These are phyloP conservation scores for Chymomyza procnemis DNA, from an alignment of 2,888 invertebrate species.

Conservation along the genomic window DNA sequence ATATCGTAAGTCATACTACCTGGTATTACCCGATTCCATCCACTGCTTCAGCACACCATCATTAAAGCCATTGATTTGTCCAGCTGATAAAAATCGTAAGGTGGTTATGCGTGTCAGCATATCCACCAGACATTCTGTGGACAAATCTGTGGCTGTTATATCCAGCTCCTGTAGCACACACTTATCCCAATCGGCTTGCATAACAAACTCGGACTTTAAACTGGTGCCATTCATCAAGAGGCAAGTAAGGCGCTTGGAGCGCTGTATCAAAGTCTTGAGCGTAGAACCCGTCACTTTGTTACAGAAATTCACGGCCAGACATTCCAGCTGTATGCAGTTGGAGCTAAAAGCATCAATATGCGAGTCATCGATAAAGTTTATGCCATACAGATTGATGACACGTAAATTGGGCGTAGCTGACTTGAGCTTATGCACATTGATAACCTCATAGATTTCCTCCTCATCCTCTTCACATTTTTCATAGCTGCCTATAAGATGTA, in stretches of 20 bases:
- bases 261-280: conserved; percentile 94
- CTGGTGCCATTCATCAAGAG: conserved; percentile 98
- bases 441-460: conserved; percentile 99
- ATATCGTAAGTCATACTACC: conserved; percentile 76
- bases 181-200: conserved; percentile 99
- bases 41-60: conserved; percentile 95
- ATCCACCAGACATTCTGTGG: conserved; percentile 94
- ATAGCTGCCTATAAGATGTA: conserved; percentile 98
- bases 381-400: conserved; percentile 98
- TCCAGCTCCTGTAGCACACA: conserved; percentile 95
- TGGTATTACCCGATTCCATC: conserved; percentile 90
- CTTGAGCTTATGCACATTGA: conserved; percentile 99
- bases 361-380: conserved; percentile 98
- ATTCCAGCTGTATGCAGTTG: conserved; percentile 97
- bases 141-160: conserved; percentile 97
- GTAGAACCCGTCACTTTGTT: conserved; percentile 97
- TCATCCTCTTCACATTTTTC: conserved; percentile 99
- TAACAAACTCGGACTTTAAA: conserved; percentile 93
- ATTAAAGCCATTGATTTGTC: conserved; percentile 98
- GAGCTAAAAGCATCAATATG: conserved; percentile 99
- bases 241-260: conserved; percentile 94
- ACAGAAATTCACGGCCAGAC: conserved; percentile 97
- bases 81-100: conserved; percentile 93
- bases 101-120: conserved; percentile 92
- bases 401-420: conserved; percentile 98